These are phyloP conservation scores for Pristiophorus japonicus DNA, from an alignment of 2,113 vertebrate genomes.

Conservation along the genomic window DNA sequence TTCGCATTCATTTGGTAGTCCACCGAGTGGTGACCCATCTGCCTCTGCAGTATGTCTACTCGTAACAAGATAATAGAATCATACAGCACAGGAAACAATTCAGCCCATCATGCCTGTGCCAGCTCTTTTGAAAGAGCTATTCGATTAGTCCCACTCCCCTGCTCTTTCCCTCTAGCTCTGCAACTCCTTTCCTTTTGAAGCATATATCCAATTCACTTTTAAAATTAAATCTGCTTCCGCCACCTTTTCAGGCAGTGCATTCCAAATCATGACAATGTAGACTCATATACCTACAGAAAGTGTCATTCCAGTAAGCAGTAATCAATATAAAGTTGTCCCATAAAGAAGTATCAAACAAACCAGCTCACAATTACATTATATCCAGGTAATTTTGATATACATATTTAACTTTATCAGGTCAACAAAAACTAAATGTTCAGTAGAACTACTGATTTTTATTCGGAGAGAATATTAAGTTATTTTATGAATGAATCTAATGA, in stretches of 20 bases:
- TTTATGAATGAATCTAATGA: neutral
- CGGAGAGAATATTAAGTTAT: neutral
- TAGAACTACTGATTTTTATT: neutral
- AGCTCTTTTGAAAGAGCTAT: no score
- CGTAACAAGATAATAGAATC: no score
- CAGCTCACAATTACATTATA: neutral
- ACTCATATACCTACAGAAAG: neutral
- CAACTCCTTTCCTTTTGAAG: no score
- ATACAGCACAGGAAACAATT: no score
- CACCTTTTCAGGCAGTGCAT: neutral
- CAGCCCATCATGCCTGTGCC: no score
- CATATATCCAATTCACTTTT: no score
- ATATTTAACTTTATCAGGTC: neutral
- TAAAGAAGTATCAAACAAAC: neutral
- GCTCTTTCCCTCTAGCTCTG: no score
- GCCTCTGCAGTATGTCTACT: no score
- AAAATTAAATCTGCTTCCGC: no score
- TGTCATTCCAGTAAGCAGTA: neutral
- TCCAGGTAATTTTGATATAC: neutral
- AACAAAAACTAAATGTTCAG: neutral
- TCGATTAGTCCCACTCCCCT: no score
- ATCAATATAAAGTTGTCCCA: neutral
- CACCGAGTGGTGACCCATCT: no score
- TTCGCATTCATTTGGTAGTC: no score
- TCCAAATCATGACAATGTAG: neutral